A percentile compares a stretch with the other conserved stretches of the same genome.
These are phyloP conservation scores for Rhagoletis zephyria DNA, from an alignment of 1,140 invertebrate genomes.

Conservation along the genomic window DNA sequence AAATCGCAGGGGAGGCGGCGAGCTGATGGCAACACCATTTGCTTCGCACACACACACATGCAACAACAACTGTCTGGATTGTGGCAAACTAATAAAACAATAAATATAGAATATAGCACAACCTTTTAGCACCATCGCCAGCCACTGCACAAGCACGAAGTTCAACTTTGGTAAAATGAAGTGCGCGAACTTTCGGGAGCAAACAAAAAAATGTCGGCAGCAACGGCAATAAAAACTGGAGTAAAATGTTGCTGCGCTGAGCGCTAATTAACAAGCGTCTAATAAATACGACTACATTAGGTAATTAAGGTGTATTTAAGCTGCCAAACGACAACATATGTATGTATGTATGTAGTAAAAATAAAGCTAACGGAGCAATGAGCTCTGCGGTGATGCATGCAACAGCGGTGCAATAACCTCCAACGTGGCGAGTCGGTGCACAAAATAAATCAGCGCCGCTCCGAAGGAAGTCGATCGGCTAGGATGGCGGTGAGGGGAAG, in stretches of 20 bases:
- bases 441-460: slow-evolving; percentile 17
- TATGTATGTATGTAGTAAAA: not conserved
- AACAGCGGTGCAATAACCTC: slow-evolving; percentile 45
- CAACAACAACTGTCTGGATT: not conserved
- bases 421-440: slow-evolving; percentile 11
- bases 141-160: slow-evolving; percentile 23
- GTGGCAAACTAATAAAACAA: slow-evolving; percentile 20
- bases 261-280: slow-evolving; percentile 46
- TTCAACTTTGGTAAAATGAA: slow-evolving; percentile 16
- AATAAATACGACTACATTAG: slow-evolving; percentile 29
- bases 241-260: slow-evolving; percentile 10
- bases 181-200: not conserved
- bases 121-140: not conserved
- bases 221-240: slow-evolving; percentile 14
- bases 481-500: not conserved
- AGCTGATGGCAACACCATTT: not conserved
- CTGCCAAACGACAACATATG: not conserved
- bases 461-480: not conserved
- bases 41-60: not conserved
- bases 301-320: slow-evolving; percentile 34
- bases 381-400: not conserved
- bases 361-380: not conserved
- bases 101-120: not conserved
- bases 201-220: not conserved
- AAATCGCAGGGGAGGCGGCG: not conserved